These are phyloP conservation scores for Pachyrhynchus sulphureomaculatus DNA, from an alignment of 1,140 invertebrate genomes.

Conservation along the genomic window DNA sequence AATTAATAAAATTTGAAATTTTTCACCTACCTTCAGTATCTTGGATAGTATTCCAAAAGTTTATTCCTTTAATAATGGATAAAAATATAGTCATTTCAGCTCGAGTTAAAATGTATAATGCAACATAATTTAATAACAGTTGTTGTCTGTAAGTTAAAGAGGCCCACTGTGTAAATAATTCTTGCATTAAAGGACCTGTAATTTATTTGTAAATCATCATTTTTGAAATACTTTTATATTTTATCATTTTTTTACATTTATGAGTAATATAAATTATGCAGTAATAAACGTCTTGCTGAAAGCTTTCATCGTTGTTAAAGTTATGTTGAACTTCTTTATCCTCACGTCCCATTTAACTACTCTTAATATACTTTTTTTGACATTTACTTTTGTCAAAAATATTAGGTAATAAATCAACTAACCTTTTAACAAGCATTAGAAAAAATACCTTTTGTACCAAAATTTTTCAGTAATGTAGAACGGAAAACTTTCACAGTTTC, in stretches of 20 bases:
- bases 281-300: conserved; percentile 16
- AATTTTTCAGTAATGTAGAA: too few relatives aligned
- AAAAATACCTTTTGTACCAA: too few relatives aligned
- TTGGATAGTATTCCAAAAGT: conserved; percentile 29
- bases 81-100: conserved; percentile 16
- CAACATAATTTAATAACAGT: conserved; percentile 22
- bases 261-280: conserved; percentile 29
- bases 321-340: background rate
- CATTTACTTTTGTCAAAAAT: too few relatives aligned
- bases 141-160: conserved; percentile 6
- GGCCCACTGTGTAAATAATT: conserved; percentile 28
- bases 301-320: background rate
- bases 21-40: conserved; percentile 26
- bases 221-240: background rate
- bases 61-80: conserved; percentile 23
- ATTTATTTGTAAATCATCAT: background rate
- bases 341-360: conserved; percentile 1
- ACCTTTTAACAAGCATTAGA: too few relatives aligned
- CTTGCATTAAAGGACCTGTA: conserved; percentile 18
- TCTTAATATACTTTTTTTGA: background rate
- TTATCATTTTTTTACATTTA: conserved; percentile 22
- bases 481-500: too few relatives aligned
- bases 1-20: background rate
- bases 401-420: too few relatives aligned
- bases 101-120: conserved; percentile 14